Conservation (phyloP, 1,140 invertebrate species). For the Diachasma alloeum region DNA sequence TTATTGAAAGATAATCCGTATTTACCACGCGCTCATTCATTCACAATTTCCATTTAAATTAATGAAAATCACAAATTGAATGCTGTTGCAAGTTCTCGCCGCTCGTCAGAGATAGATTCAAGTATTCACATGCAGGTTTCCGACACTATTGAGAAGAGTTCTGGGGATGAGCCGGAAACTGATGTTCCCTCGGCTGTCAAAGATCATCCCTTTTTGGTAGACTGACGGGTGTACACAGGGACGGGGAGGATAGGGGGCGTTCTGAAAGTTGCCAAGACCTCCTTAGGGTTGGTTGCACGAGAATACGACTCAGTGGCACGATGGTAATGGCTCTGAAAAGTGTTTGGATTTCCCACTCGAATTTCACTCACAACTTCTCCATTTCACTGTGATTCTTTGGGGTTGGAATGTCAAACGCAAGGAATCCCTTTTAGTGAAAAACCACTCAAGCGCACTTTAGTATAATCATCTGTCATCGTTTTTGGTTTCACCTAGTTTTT, state of each 20-base stretch:
- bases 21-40: not conserved
- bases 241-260: not conserved
- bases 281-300: slow-evolving; percentile 12
- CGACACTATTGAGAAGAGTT: not conserved
- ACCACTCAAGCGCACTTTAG: not conserved
- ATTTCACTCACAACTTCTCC: slow-evolving; percentile 14
- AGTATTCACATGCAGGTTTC: not conserved
- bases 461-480: not conserved
- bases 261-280: slow-evolving; percentile 8
- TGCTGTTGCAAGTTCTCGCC: not conserved
- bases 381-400: not conserved
- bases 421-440: slow-evolving; percentile 1
- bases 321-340: slow-evolving; percentile 20
- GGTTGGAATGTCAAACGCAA: slow-evolving; percentile 9
- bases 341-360: slow-evolving; percentile 22
- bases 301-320: slow-evolving; percentile 17
- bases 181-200: slow-evolving; percentile 21
- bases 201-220: not conserved
- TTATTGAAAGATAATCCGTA: too few relatives aligned
- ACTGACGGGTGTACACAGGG: not conserved
- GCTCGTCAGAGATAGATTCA: not conserved
- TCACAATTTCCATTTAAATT: not conserved
- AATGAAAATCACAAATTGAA: not conserved
- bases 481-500: not conserved
- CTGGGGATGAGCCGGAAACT: slow-evolving; percentile 17